Base-by-base conservation (phyloP, 2,113 vertebrate genomes). In the Melanerpes aurifrons region DNA sequence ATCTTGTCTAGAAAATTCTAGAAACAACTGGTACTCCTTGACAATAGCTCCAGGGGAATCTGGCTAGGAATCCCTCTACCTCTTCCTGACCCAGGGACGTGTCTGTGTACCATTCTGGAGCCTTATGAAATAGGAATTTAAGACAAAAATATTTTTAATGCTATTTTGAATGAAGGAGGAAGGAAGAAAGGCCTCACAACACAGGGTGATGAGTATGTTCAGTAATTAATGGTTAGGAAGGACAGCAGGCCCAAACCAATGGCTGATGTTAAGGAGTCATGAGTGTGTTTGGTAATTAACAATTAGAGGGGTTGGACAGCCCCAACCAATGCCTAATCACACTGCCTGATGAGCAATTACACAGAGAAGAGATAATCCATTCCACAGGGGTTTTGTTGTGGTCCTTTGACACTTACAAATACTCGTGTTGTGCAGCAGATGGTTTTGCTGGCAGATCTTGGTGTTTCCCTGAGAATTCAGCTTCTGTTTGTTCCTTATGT, bases 401-500 rank as follows among this genome's bases (percentile, higher is more conserved):
- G 3, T 62, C 57, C 88, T 84, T 21, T 40, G 35, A 92, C 73
- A 95, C 98, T 98, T 96, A 98, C 98, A 83, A 92, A 86, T 97
- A 96, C 47, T 98, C 96, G 15, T 91, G 95, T 59, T 96, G 95
- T 26, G 96, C 86, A 80, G 95, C 61, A 92, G 94, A 74, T 64
- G 92, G 21, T 80, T 96, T 95, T 86, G 94, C 96, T 92, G 87
- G 86, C 73, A 93, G 17, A 0, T 93, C 92, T 82, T 95, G 96
- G 62, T 61, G 81, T 87, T 98, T 98, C 94, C 97, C 98, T 97
- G 98, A 98, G 91, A 98, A 96, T 94, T 99, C 98, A n/a, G 95
- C 94, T 89, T 98, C 98, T 28, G 89, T 73, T 93, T 97, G 98
- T 59, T 98, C 98, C 93, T 98, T 98, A 63, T 98, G 98, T 76